Percentiles rank a stretch among this genome's conserved stretches.
Evolutionary conservation across 2,797 vertebrate genomes (phyloP).

Genomic region (Hypotaenidia okinawae): DNA sequence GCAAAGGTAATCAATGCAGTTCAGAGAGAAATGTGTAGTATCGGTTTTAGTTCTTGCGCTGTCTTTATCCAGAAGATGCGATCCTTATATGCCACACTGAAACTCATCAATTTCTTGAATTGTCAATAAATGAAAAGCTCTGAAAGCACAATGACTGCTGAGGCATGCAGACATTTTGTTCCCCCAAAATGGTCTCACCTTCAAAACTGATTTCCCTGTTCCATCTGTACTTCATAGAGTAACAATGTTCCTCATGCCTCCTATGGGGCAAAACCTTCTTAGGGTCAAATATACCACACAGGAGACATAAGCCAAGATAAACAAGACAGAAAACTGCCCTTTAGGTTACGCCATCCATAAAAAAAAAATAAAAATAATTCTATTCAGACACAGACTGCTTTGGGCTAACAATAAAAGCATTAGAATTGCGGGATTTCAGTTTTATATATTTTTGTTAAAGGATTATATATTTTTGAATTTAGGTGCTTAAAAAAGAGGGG

Average conservation of each 20-base stretch:
- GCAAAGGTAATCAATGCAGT: background rate
- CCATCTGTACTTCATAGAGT: rapidly evolving
- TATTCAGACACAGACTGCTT: background rate
- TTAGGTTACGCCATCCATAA: background rate
- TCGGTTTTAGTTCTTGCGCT: background rate
- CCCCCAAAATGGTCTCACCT: background rate
- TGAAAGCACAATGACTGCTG: background rate
- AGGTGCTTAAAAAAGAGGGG: background rate
- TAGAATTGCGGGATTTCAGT: background rate
- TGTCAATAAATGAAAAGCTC: background rate
- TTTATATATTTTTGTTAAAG: constrained; percentile 22
- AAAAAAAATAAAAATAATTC: background rate
- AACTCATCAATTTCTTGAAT: background rate
- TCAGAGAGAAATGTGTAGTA: background rate
- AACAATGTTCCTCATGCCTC: background rate
- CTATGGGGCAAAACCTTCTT: background rate
- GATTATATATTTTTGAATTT: background rate
- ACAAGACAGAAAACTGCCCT: background rate
- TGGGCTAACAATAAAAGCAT: background rate
- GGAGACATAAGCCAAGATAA: background rate
- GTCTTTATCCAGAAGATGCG: background rate
- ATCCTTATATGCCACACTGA: background rate
- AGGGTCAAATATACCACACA: background rate
- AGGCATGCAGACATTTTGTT: background rate
- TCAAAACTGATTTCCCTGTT: background rate